A percentile compares a stretch with the other conserved stretches of the same genome.
phyloP scores from a whole-genome alignment of 1,140 invertebrate genomes.

The Ceratitis capitata region DNA sequence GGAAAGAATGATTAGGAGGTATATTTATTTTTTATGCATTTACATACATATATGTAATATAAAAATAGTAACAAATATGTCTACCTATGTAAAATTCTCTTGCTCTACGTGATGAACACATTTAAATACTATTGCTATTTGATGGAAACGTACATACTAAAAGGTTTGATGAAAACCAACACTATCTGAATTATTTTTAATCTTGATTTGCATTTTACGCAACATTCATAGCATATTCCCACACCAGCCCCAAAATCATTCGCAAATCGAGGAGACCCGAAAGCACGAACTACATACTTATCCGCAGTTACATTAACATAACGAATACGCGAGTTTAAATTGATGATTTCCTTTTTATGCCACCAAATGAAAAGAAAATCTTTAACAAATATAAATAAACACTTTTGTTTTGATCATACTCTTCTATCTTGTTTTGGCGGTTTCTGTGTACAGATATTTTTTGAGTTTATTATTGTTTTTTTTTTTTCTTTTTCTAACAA shows the following conservation, averaged over 20 bases:
- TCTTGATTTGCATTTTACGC: no score
- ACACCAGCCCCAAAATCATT: slow-evolving; percentile 39
- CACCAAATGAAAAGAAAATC: not conserved
- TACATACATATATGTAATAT: no score
- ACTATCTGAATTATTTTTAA: no score
- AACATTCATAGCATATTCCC: not conserved
- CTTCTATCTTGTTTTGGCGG: slow-evolving; percentile 35
- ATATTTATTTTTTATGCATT: no score
- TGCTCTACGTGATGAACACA: no score
- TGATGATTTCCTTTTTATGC: not conserved
- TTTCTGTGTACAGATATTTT: slow-evolving; percentile 25
- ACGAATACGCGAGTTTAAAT: not conserved
- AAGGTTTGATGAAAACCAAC: no score
- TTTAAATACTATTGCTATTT: no score
- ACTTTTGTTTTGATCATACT: slow-evolving; percentile 32
- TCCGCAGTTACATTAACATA: not conserved
- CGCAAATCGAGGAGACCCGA: not conserved
- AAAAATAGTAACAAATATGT: no score
- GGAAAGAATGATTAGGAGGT: no score
- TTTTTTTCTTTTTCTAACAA: slow-evolving; percentile 63
- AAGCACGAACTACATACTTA: not conserved
- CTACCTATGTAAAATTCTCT: no score
- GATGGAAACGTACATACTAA: no score
- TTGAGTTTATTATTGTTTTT: slow-evolving; percentile 62
- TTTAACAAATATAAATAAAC: not conserved